Evolutionary conservation across 2,113 vertebrate species (phyloP).

Genomic region (Ascaphus truei): DNA sequence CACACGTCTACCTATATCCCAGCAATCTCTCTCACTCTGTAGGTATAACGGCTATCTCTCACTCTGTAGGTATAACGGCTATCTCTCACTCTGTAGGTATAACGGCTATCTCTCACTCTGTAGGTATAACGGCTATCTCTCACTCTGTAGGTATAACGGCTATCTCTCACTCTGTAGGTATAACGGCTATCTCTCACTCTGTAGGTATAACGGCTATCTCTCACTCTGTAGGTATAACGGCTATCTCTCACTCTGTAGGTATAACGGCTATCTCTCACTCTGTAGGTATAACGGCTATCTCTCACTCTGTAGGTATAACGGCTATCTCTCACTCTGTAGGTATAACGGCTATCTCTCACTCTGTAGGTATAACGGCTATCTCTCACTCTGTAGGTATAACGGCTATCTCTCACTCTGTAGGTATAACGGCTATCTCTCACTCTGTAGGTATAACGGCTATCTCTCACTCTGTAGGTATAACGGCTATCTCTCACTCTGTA

Average conservation of each 20-base stretch:
- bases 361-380: constrained; percentile 74
- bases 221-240: too few species aligned
- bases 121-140: too few species aligned
- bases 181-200: background rate
- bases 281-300: too few species aligned
- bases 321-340: constrained; percentile 84
- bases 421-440: constrained; percentile 81
- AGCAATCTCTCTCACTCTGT: background rate
- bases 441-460: too few species aligned
- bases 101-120: constrained; percentile 79
- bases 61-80: too few species aligned
- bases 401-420: constrained; percentile 45
- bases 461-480: constrained; percentile 61
- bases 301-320: constrained; percentile 64
- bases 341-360: too few species aligned
- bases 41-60: constrained; percentile 82
- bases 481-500: constrained; percentile 82
- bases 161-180: too few species aligned
- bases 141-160: constrained; percentile 69
- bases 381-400: too few species aligned
- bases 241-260: constrained; percentile 50
- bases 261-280: constrained; percentile 82
- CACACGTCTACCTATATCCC: too few species aligned
- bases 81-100: constrained; percentile 58
- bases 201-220: constrained; percentile 79